Base-by-base conservation (phyloP, 2,113 vertebrate genomes). In the Saccopteryx leptura region DNA sequence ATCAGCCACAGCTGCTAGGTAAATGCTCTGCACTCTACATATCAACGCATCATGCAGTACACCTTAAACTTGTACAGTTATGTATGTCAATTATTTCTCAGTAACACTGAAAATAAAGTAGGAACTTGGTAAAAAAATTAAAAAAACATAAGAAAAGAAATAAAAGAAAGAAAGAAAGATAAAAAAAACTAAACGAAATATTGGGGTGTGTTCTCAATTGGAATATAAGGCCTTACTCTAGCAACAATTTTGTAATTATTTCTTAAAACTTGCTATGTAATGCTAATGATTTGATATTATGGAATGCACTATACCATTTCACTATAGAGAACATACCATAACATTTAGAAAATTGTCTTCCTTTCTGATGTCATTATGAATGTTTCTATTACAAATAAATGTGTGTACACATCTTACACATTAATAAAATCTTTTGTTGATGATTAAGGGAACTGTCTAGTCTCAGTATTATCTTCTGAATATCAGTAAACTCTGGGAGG, bases 341-440 rank as follows among this genome's bases (percentile, higher is more conserved):
- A 58, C n/a, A 60, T 60, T 80, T 80, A 80, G 78, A 80, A 60
- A 24, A 60, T 15, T 24, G n/a, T 24, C 6, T 24, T 80, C 54
- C n/a, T 80, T 79, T 79, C 76, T 79, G 21, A 23, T 39, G 58
- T 60, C 19, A 60, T 80, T 80, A 80, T 80, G 19, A 39, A 60
- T 60, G 19, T 21, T 60, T 24, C 19, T 60, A 60, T 78, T 78
- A n/a, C 26, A 78, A 78, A 54, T 80, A 80, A 60, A 48, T 48
- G 24, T 21, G 18, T 82, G 14, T 48, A 9, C 24, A 63, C 14
- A 19, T 46, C 33, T 82, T 81, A 61, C 28, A 46, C 17, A 61
- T 46, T 61, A 94, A 89, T 91, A 94, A 89, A 95, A 90, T 97
- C 33, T 83, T 80, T 71, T 82, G 7, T 88, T 85, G 72, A 81